Conservation (phyloP, 2,888 invertebrate species). For the Hetaerina titia region DNA sequence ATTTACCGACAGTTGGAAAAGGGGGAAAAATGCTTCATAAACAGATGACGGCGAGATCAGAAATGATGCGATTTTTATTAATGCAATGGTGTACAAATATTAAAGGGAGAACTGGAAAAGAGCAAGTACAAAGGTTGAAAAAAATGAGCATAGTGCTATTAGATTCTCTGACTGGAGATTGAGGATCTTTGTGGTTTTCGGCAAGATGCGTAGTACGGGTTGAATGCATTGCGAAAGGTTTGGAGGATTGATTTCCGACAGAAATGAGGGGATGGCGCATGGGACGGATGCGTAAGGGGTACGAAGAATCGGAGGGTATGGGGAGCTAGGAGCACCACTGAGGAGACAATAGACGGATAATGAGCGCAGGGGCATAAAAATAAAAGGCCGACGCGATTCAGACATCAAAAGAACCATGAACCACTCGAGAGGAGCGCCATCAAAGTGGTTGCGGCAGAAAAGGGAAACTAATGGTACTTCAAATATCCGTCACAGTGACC, state of each 20-base stretch:
- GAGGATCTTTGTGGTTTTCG: not conserved
- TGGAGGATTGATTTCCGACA: conserved; percentile 4
- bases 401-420: conserved; percentile 47
- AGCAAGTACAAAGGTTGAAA: not conserved
- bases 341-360: conserved; percentile 64
- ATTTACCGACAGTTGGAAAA: no score
- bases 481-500: conserved; percentile 60
- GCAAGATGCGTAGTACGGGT: not conserved
- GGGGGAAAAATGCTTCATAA: not conserved
- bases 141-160: not conserved
- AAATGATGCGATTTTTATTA: not conserved
- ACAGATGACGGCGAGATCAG: not conserved
- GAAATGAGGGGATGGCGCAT: not conserved
- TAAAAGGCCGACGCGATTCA: conserved; percentile 57
- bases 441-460: conserved; percentile 60
- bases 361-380: conserved; percentile 56
- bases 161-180: not conserved
- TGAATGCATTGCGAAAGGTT: conserved; percentile 21
- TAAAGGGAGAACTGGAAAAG: not conserved
- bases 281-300: not conserved
- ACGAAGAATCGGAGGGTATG: not conserved
- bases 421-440: conserved; percentile 58
- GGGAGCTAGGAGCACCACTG: conserved; percentile 23
- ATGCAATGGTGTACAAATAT: not conserved
- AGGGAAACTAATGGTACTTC: conserved; percentile 58